phyloP scores from a whole-genome alignment of 2,888 invertebrate species.

The Ectropis crepuscularia region DNA sequence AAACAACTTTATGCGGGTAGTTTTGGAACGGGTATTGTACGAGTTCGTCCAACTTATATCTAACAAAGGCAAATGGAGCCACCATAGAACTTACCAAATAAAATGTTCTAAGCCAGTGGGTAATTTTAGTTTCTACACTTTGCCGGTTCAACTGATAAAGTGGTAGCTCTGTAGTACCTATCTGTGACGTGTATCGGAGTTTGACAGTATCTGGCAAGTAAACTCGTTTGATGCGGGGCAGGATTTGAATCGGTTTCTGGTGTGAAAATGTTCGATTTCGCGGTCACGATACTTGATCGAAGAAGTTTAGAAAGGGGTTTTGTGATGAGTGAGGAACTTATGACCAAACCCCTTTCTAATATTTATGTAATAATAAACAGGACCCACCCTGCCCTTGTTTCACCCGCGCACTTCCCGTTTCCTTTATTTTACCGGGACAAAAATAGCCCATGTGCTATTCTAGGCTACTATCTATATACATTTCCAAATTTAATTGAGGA shows the following conservation, averaged over 20 bases:
- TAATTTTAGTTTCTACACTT: conserved; percentile 1
- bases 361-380: too few relatives aligned
- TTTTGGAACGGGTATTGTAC: conserved; percentile 23
- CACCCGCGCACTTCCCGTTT: too few relatives aligned
- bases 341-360: too few relatives aligned
- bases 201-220: conserved; percentile 19
- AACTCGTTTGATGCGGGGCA: conserved; percentile 12
- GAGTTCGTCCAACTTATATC: neutral
- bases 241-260: conserved; percentile 4
- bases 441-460: too few relatives aligned
- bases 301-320: neutral
- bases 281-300: neutral
- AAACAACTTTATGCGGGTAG: conserved; percentile 32
- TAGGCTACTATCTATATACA: too few relatives aligned
- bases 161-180: conserved; percentile 1
- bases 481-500: too few relatives aligned
- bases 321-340: too few relatives aligned
- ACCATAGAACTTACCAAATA: neutral
- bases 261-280: conserved; percentile 1
- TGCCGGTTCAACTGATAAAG: neutral
- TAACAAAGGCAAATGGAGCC: neutral
- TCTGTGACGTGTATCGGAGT: conserved; percentile 16
- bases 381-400: too few relatives aligned
- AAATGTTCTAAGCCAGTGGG: neutral
- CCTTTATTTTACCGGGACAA: too few relatives aligned